Evolutionary conservation across 2,888 invertebrate genomes (phyloP), one percentile per base, ranked within the genome.

Genomic region (Pollenia labialis): DNA sequence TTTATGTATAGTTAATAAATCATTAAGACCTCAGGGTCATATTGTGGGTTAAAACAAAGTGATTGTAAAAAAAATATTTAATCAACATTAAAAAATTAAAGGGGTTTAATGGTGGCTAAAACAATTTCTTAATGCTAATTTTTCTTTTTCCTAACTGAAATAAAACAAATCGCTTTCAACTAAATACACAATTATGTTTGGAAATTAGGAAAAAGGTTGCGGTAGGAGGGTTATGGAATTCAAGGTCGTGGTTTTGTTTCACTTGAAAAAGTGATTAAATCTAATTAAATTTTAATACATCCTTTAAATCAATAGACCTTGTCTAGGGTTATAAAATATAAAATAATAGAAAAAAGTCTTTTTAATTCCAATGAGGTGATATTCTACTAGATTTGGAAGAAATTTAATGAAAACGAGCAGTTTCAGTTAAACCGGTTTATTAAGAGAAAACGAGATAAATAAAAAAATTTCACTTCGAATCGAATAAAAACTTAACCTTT

Each of bases 241-340:
- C 32, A 74, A 74, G 74, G 74, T 50, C 58, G 40, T n/a, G 16
- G n/a, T 32, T 58, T 23, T 14, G 58, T 48, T 72, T 46, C n/a
- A 32, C 23, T 42, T 40, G 7, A 11, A 11, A 16, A 11, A 9
- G 18, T 14, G 8, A 18, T 8, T 16, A 14, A 32, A 40, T 16
- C 64, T 44, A 44, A 18, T 32, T 0, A 32, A 4, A 32, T 32
- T 32, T 32, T n/a, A 64, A 18, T n/a, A 64, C 6, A 44, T 10
- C 8, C 11, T 11, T 69, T n/a, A 42, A 14, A 58, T 7, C 32
- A 32, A 32, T 32, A 32, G 4, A 4, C 32, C 32, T 32, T 32
- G 32, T 32, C 6, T 6, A 4, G 6, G 32, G 23, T 23, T 32
- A 6, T 4, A 32, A 32, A 32, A 32, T n/a, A 32, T 0, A 32